A percentile compares a stretch with the other conserved stretches of the same genome.
These are phyloP conservation scores for Sesia apiformis DNA, from an alignment of 2,888 invertebrate species.

Conservation along the genomic window DNA sequence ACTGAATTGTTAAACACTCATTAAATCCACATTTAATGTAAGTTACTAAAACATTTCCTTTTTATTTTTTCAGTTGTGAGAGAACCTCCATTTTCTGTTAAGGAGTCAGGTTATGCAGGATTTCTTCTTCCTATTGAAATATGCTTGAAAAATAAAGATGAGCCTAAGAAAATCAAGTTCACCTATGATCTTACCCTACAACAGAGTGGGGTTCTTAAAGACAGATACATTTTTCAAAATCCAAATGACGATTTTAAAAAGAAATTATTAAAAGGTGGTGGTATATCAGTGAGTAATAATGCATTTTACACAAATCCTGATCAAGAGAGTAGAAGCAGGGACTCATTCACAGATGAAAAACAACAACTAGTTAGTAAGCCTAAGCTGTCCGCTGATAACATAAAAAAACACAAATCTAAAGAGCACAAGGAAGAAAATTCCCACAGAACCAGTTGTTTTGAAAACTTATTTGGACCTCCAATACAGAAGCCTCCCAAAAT, in stretches of 20 bases:
- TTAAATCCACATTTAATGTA: background rate
- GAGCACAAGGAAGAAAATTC: conserved; percentile 72
- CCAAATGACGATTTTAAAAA: conserved; percentile 92
- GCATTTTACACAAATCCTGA: conserved; percentile 64
- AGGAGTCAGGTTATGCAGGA: conserved; percentile 97
- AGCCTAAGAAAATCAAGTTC: conserved; percentile 88
- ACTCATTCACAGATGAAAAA: conserved; percentile 73
- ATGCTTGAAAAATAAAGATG: conserved; percentile 90
- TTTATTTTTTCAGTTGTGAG: conserved; percentile 81
- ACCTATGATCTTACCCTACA: conserved; percentile 91
- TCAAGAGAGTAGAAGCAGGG: conserved; percentile 72
- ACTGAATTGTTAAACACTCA: too few species aligned
- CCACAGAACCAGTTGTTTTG: conserved; percentile 79
- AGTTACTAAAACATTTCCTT: background rate
- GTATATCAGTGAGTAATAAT: conserved; percentile 65
- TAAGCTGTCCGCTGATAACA: conserved; percentile 75
- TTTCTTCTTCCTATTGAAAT: conserved; percentile 93
- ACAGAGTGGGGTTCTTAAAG: conserved; percentile 82
- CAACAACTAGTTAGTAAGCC: conserved; percentile 81
- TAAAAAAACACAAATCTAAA: conserved; percentile 76
- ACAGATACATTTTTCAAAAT: conserved; percentile 88
- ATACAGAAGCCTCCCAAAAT: conserved; percentile 84
- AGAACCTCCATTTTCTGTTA: conserved; percentile 91
- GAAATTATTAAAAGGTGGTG: conserved; percentile 92
- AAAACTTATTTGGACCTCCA: conserved; percentile 87